Percentiles rank a stretch among this genome's conserved stretches.
These are phyloP conservation scores for Drosophila macrospina DNA, from an alignment of 2,888 invertebrate species.

Conservation along the genomic window DNA sequence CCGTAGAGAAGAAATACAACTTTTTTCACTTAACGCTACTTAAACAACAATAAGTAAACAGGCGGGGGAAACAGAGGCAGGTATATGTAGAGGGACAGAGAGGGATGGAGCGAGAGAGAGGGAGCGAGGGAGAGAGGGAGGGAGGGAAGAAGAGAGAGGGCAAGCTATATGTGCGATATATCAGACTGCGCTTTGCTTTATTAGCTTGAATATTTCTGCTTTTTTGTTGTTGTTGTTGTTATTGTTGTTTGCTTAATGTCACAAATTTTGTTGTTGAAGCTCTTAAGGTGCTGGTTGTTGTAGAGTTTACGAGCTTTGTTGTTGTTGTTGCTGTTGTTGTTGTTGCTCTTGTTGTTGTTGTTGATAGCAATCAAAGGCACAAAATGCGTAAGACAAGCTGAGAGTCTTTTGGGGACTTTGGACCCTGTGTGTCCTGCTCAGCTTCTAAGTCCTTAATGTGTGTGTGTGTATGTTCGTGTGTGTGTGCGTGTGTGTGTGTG, in stretches of 20 bases:
- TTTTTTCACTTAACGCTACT: slow-evolving; percentile 66
- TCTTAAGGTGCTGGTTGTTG: slow-evolving; percentile 14
- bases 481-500: slow-evolving; percentile 14
- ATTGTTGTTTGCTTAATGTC: slow-evolving; percentile 58
- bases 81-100: background rate
- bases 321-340: slow-evolving; percentile 1
- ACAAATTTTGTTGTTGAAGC: slow-evolving; percentile 35
- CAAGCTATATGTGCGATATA: slow-evolving; percentile 5
- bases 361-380: slow-evolving; percentile 62
- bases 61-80: too few species aligned
- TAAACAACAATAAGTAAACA: slow-evolving; percentile 54
- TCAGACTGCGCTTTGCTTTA: slow-evolving; percentile 53
- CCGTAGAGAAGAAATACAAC: slow-evolving; percentile 36
- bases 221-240: slow-evolving; percentile 1
- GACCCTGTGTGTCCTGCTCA: slow-evolving; percentile 9
- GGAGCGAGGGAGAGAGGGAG: background rate
- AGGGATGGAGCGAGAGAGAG: background rate
- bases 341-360: slow-evolving; percentile 29
- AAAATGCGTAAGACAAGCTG: slow-evolving; percentile 36
- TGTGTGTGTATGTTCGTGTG: slow-evolving; percentile 23
- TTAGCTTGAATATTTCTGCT: slow-evolving; percentile 50
- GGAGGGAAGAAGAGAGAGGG: background rate
- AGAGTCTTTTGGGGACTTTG: slow-evolving; percentile 18
- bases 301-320: slow-evolving; percentile 50
- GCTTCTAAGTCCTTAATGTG: slow-evolving; percentile 5